phyloP scores from a whole-genome alignment of 2,113 vertebrate species.

The Vulpes ferrilata region DNA sequence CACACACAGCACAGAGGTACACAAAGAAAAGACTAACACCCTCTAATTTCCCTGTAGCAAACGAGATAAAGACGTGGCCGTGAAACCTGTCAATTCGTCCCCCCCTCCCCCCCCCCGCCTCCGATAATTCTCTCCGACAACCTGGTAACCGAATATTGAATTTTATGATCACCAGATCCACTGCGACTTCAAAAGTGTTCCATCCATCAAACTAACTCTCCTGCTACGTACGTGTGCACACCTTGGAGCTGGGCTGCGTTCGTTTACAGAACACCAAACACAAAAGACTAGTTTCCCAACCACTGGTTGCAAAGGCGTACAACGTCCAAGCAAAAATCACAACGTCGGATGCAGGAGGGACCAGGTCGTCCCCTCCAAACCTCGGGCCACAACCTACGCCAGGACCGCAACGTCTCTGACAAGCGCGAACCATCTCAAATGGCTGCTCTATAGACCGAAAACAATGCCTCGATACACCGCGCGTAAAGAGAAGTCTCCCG shows the following conservation, averaged over 20 bases:
- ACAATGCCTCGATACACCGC: constrained; percentile 73
- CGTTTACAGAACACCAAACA: constrained; percentile 58
- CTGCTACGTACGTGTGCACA: background rate
- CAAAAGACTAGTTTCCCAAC: constrained; percentile 80
- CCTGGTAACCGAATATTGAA: constrained; percentile 55
- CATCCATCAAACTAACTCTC: constrained; percentile 61
- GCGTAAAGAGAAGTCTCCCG: constrained; percentile 62
- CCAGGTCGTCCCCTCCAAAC: constrained; percentile 48
- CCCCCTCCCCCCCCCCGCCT: background rate
- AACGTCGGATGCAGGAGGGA: constrained; percentile 64
- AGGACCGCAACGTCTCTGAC: background rate
- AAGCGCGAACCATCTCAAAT: constrained; percentile 31
- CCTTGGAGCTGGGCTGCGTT: constrained; percentile 54
- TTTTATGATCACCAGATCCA: constrained; percentile 69
- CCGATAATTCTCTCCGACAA: constrained; percentile 62
- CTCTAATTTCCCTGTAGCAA: constrained; percentile 78
- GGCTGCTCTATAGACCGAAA: constrained; percentile 65
- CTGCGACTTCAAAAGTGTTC: constrained; percentile 66
- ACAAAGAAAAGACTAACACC: constrained; percentile 85
- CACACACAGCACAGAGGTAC: constrained; percentile 68
- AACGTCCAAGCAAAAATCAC: constrained; percentile 53
- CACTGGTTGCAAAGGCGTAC: constrained; percentile 86
- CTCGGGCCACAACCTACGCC: background rate
- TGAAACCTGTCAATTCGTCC: constrained; percentile 72
- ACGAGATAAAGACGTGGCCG: constrained; percentile 72